Evolutionary conservation across 2,113 vertebrate genomes (phyloP).

Genomic region (Stigmatopora nigra): DNA sequence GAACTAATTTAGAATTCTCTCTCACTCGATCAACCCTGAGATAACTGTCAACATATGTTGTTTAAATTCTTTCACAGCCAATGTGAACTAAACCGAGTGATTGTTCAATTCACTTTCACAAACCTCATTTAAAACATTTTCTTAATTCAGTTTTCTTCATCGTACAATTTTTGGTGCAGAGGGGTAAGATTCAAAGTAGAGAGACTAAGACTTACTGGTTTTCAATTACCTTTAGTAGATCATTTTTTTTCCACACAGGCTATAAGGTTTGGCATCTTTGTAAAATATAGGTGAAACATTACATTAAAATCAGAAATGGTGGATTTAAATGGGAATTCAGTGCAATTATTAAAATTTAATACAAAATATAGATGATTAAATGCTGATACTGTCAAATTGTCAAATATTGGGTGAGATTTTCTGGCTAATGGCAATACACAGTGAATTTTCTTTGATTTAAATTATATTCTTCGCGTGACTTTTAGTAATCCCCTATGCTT

Average conservation of each 20-base stretch:
- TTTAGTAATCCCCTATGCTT: not conserved
- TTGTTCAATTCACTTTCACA: conserved; percentile 11
- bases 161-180: no score
- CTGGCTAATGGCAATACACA: not conserved
- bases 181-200: not conserved
- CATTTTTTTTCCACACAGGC: no score
- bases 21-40: conserved; percentile 49
- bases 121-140: not conserved
- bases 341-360: not conserved
- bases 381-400: not conserved
- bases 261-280: no score
- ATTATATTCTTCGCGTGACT: not conserved
- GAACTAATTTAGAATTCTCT: conserved; percentile 58
- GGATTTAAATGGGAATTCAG: not conserved
- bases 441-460: conserved; percentile 1
- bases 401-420: not conserved
- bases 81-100: conserved; percentile 30
- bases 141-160: not conserved
- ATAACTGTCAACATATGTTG: conserved; percentile 30
- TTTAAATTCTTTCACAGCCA: conserved; percentile 35
- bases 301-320: not conserved
- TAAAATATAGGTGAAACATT: no score
- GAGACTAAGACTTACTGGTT: not conserved
- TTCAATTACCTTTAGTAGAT: not conserved
- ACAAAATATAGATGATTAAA: not conserved